Evolutionary conservation across 2,797 vertebrate genomes (phyloP), one percentile per base, ranked within the genome.

Genomic region (Menidia menidia): DNA sequence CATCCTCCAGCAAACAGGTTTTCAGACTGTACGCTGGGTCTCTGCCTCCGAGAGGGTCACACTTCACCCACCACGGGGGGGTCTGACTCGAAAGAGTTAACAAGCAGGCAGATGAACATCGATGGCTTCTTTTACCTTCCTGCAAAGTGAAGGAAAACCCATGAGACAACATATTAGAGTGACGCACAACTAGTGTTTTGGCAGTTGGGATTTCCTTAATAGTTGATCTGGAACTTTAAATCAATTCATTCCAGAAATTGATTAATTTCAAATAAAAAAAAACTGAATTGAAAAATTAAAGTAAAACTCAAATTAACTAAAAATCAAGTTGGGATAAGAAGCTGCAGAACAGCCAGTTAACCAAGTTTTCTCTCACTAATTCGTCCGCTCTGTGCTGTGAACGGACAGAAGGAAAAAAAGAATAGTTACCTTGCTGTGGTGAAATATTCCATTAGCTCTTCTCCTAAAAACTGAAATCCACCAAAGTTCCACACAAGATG

Each of bases 401-500:
- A 6, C 1, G 54, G 44, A 72, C 30, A 2, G 35, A 15, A 14
- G 62, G 6, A 3, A 35, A 18, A 7, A 68, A 25, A 64, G 31
- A 69, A 57, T 41, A 64, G 11, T 75, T 67, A 81, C 62, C 77
- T 73, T 51, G 3, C 30, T 33, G 42, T 60, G 58, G 35, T 31
- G 18, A 68, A 59, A 69, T 6, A 30, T 14, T 0, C 4, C 61
- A 64, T 69, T 2, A 68, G 25, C 47, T 35, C 12, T 3, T 68
- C 31, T 71, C 58, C 42, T 71, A 69, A 16, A 79, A 73, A 60
- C 25, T 11, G 59, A 3, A 72, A 41, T 11, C 68, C 56, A 50
- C 53, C 70, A 30, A 5, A 33, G 44, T 67, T 31, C 57, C 78
- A 83, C 68, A 81, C 68, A 79, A 64, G 80, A 78, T 60, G 62